Conservation (phyloP, 2,113 vertebrate species). For the Charina bottae region DNA sequence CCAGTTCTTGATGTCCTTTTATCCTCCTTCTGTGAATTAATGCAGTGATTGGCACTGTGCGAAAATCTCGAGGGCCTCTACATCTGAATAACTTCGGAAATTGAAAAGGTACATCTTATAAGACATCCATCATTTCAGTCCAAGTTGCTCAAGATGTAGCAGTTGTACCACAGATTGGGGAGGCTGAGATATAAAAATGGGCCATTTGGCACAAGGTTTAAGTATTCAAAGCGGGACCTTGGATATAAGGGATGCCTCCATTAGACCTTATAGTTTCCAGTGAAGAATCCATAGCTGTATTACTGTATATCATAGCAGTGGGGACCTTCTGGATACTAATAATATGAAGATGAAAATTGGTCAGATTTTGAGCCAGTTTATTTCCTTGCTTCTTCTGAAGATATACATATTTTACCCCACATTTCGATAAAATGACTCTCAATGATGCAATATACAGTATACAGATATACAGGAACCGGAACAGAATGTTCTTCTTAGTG, state of each 20-base stretch:
- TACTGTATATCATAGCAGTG: neutral
- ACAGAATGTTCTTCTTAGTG: too few relatives aligned
- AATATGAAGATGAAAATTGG: neutral
- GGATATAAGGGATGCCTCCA: neutral
- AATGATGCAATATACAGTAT: neutral
- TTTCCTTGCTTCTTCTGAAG: neutral
- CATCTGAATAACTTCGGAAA: neutral
- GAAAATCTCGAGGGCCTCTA: neutral
- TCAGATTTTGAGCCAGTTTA: neutral
- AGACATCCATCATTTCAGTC: neutral
- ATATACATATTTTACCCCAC: neutral
- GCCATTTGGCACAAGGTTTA: neutral
- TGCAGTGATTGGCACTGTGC: neutral
- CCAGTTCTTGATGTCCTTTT: neutral
- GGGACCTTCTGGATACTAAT: neutral
- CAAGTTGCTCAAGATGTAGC: neutral
- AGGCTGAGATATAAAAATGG: neutral
- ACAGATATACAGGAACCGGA: too few relatives aligned
- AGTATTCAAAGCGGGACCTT: neutral
- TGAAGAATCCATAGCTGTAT: neutral
- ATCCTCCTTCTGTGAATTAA: neutral
- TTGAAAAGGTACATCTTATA: neutral
- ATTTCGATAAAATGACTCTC: neutral
- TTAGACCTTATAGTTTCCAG: neutral
- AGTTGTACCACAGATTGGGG: neutral